phyloP scores from a whole-genome alignment of 2,113 vertebrate species.

The Ophthalmolycus amberensis region DNA sequence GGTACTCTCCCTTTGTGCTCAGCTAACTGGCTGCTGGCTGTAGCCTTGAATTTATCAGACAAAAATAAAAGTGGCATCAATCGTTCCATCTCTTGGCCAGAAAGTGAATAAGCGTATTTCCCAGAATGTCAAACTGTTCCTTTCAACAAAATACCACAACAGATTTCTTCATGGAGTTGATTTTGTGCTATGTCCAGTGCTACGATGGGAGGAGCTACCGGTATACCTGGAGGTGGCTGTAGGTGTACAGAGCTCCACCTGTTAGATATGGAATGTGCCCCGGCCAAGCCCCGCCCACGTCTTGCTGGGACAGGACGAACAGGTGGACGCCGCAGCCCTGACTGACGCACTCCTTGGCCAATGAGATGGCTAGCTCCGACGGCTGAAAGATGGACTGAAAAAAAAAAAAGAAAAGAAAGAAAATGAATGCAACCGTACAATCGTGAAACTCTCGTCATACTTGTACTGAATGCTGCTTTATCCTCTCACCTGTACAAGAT shows the following conservation, averaged over 20 bases:
- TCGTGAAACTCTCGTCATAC: neutral
- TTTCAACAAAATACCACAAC: neutral
- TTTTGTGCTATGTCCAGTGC: neutral
- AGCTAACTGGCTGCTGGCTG: neutral
- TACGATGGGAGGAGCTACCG: fast-evolving
- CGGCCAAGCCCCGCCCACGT: constrained; percentile 83
- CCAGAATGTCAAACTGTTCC: neutral
- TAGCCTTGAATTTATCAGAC: neutral
- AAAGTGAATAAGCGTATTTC: neutral
- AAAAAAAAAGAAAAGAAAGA: no score
- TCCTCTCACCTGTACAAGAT: no score
- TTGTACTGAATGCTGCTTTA: neutral
- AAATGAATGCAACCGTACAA: neutral
- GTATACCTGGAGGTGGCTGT: constrained; percentile 81
- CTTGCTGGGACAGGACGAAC: constrained; percentile 81
- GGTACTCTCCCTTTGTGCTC: neutral
- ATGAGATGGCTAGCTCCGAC: constrained; percentile 68
- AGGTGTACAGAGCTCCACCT: constrained; percentile 80
- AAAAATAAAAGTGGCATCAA: neutral
- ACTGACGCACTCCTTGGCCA: constrained; percentile 80
- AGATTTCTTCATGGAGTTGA: neutral
- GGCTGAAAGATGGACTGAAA: constrained; percentile 84
- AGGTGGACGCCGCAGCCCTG: constrained; percentile 84
- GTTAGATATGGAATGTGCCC: constrained; percentile 81
- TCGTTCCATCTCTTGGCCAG: neutral